Evolutionary conservation across 1,140 invertebrate genomes (phyloP).

Genomic region (Drosophila carrolli): DNA sequence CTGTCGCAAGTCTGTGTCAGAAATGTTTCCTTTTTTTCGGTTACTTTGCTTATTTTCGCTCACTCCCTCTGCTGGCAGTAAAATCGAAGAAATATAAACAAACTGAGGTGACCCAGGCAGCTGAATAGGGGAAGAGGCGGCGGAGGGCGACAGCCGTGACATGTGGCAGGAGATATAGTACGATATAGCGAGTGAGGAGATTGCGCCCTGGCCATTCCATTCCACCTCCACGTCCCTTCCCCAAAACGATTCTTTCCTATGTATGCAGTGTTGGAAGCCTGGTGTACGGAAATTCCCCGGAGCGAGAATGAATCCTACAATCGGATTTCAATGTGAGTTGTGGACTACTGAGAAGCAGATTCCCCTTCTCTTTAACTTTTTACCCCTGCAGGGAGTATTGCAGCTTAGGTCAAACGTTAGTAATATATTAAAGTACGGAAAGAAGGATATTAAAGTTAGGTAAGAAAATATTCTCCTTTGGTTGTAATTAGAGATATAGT

Average conservation of each 20-base stretch:
- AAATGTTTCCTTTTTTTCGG: slow-evolving; percentile 50
- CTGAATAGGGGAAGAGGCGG: too few relatives aligned
- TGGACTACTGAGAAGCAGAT: slow-evolving; percentile 4
- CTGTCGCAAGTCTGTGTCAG: slow-evolving; percentile 71
- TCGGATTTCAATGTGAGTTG: slow-evolving; percentile 35
- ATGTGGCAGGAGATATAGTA: slow-evolving; percentile 55
- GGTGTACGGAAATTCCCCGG: background rate
- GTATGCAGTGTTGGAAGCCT: slow-evolving; percentile 45
- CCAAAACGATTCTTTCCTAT: background rate
- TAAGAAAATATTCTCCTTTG: too few relatives aligned
- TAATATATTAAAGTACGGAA: too few relatives aligned
- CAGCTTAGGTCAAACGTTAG: background rate
- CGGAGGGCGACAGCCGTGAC: slow-evolving; percentile 39
- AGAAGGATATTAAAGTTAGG: too few relatives aligned
- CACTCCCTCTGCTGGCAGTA: slow-evolving; percentile 65
- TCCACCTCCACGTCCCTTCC: background rate
- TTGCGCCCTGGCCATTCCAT: slow-evolving; percentile 13
- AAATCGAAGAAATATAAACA: slow-evolving; percentile 81
- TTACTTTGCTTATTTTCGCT: slow-evolving; percentile 34
- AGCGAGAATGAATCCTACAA: slow-evolving; percentile 24
- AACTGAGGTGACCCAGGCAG: slow-evolving; percentile 50
- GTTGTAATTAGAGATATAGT: too few relatives aligned
- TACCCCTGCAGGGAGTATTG: background rate
- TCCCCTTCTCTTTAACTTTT: background rate
- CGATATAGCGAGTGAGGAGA: slow-evolving; percentile 41